Conservation (phyloP, 2,113 vertebrate species). For the Pseudois nayaur region DNA sequence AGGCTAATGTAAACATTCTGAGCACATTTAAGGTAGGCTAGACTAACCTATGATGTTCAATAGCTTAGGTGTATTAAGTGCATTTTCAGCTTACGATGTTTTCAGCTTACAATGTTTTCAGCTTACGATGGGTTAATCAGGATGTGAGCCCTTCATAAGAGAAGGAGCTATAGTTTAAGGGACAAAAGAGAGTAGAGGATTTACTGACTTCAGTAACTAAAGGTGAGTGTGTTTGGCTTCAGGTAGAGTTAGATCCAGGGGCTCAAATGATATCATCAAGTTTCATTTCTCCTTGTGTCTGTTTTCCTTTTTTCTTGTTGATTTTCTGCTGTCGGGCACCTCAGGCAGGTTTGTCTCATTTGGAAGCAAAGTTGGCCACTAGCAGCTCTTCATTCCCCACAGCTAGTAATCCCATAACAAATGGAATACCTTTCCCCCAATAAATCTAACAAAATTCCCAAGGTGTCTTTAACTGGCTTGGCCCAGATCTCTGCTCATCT, state of each 20-base stretch:
- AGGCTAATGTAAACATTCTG: background rate
- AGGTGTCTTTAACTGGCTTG: background rate
- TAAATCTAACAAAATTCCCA: background rate
- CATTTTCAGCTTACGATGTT: background rate
- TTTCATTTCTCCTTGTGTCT: background rate
- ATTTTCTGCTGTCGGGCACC: background rate
- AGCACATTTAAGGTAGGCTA: background rate
- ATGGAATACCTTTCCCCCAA: background rate
- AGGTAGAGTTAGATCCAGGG: background rate
- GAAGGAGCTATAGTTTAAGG: background rate
- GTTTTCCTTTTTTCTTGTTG: background rate
- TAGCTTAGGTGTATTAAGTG: background rate
- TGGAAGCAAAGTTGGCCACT: background rate
- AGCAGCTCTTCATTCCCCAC: background rate
- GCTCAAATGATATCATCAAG: background rate
- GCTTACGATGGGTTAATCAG: background rate
- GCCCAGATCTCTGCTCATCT: background rate
- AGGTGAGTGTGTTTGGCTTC: background rate
- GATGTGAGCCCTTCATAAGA: background rate
- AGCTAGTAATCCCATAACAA: background rate
- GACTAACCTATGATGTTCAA: background rate
- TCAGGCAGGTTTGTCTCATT: background rate
- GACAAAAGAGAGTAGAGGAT: background rate
- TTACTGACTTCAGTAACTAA: background rate
- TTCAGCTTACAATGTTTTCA: background rate